phyloP scores from a whole-genome alignment of 2,888 invertebrate genomes.

The Bruchidius siliquastri region DNA sequence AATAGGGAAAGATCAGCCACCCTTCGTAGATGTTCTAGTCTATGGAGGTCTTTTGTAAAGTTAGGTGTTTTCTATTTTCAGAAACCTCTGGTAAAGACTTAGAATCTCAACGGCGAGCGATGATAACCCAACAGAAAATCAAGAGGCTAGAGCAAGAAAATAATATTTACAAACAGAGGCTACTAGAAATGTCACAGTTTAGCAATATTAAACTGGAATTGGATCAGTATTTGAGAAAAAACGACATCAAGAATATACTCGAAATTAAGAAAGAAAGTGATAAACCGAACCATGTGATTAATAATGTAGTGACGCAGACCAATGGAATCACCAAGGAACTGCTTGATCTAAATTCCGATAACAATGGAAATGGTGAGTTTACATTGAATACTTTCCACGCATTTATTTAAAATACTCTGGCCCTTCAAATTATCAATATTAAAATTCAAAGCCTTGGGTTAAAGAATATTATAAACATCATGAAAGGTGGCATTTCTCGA shows the following conservation, averaged over 20 bases:
- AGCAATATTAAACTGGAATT: slow-evolving; percentile 52
- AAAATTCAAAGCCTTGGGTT: too few relatives aligned
- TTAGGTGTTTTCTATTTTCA: slow-evolving; percentile 5
- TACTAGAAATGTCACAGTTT: slow-evolving; percentile 60
- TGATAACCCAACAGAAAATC: slow-evolving; percentile 79
- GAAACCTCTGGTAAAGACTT: slow-evolving; percentile 87
- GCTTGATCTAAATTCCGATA: slow-evolving; percentile 39
- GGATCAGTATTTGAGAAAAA: slow-evolving; percentile 50
- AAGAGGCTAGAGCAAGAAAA: slow-evolving; percentile 84
- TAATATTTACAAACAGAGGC: slow-evolving; percentile 73
- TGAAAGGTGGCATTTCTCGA: too few relatives aligned
- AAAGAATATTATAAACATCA: too few relatives aligned
- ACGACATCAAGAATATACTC: slow-evolving; percentile 52
- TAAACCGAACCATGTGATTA: slow-evolving; percentile 5
- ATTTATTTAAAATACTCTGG: too few relatives aligned
- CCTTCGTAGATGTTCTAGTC: too few relatives aligned
- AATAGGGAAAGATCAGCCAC: too few relatives aligned
- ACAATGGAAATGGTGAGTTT: slow-evolving; percentile 39
- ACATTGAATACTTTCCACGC: too few relatives aligned
- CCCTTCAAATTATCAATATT: too few relatives aligned
- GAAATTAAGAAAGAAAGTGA: slow-evolving; percentile 34
- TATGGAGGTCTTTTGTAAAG: too few relatives aligned
- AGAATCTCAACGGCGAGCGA: slow-evolving; percentile 74
- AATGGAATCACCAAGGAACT: slow-evolving; percentile 31
- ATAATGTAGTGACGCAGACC: slow-evolving; percentile 8